phyloP scores from a whole-genome alignment of 2,797 vertebrate species.

The Sebastes itinus region DNA sequence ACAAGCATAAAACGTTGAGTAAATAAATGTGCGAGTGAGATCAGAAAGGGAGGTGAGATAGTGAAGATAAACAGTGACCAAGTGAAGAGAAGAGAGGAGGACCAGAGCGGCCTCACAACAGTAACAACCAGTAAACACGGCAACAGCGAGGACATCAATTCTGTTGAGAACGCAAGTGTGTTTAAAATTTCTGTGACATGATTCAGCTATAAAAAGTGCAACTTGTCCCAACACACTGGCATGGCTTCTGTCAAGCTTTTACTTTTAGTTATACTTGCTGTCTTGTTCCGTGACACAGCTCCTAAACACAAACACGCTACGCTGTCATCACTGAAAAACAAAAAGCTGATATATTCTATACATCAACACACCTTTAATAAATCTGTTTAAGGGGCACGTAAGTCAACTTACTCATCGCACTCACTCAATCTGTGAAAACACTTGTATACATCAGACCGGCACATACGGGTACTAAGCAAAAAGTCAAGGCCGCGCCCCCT shows the following conservation, averaged over 20 bases:
- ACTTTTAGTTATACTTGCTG: not conserved
- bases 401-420: not conserved
- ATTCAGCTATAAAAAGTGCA: slow-evolving; percentile 43
- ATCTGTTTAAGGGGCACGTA: not conserved
- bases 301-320: slow-evolving; percentile 8
- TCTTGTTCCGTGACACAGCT: not conserved
- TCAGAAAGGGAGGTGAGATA: slow-evolving; percentile 28
- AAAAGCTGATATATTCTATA: not conserved
- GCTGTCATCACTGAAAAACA: not conserved
- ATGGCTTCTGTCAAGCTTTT: slow-evolving; percentile 5
- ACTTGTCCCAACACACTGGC: slow-evolving; percentile 16
- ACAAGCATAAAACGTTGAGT: slow-evolving; percentile 35
- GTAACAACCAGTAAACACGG: slow-evolving; percentile 48
- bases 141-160: slow-evolving; percentile 36
- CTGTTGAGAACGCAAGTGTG: slow-evolving; percentile 28
- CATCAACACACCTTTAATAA: not conserved
- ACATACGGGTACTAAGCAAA: no score
- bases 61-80: slow-evolving; percentile 56
- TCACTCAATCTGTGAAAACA: not conserved
- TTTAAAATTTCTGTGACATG: slow-evolving; percentile 46
- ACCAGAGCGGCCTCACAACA: slow-evolving; percentile 33
- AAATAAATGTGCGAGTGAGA: slow-evolving; percentile 52
- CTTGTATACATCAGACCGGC: no score
- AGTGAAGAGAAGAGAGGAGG: slow-evolving; percentile 14
- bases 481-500: no score